phyloP scores from a whole-genome alignment of 2,113 vertebrate species.

The Procavia capensis region DNA sequence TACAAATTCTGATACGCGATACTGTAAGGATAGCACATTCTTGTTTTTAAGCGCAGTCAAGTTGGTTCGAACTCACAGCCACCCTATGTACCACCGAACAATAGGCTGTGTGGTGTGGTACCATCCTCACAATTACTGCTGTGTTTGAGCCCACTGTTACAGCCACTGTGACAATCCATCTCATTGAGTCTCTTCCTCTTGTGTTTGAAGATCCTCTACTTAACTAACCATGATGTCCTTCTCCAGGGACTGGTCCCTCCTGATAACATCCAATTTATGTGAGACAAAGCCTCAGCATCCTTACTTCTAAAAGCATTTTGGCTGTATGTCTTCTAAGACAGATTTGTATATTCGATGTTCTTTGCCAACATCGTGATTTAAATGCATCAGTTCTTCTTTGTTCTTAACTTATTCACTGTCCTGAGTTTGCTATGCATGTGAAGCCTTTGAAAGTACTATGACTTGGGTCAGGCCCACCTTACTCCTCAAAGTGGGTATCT shows the following conservation, averaged over 20 bases:
- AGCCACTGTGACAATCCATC: no score
- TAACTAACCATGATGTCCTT: no score
- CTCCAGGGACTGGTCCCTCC: no score
- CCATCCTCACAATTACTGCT: no score
- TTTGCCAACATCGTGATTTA: not conserved
- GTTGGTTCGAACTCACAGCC: not conserved
- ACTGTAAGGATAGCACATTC: not conserved
- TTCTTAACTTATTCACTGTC: not conserved
- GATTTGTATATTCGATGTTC: not conserved
- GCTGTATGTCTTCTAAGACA: not conserved
- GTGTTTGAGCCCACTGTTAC: no score
- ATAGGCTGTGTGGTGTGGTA: no score
- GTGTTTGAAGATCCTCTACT: no score
- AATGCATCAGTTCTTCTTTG: not conserved
- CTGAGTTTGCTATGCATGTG: not conserved
- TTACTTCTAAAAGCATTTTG: not conserved
- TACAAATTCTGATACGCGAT: not conserved
- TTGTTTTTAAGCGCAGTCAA: not conserved
- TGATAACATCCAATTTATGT: no score
- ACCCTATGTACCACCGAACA: no score
- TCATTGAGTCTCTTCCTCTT: no score
- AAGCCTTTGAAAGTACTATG: not conserved
- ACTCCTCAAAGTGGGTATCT: not conserved
- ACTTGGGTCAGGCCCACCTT: not conserved
- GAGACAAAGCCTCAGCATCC: no score